Evolutionary conservation across 1,140 invertebrate species (phyloP).

Genomic region (Rhagoletis pomonella): DNA sequence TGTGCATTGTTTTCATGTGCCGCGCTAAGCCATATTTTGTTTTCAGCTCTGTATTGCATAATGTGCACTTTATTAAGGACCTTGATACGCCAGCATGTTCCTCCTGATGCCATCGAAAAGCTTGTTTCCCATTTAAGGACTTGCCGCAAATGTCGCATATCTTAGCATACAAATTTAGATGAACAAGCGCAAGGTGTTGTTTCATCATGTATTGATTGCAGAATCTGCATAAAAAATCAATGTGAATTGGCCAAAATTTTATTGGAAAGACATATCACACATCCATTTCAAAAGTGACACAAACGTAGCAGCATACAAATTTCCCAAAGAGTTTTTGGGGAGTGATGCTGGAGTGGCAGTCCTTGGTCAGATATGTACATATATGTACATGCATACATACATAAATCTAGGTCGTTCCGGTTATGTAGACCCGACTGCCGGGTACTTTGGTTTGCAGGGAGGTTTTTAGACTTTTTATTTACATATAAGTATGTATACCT

Average conservation of each 20-base stretch:
- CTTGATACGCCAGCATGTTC: slow-evolving; percentile 60
- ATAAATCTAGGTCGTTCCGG: too few species aligned
- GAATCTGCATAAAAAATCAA: slow-evolving; percentile 11
- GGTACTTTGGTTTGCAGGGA: too few species aligned
- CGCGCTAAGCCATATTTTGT: slow-evolving; percentile 66
- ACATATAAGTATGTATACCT: too few species aligned
- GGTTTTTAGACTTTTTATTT: too few species aligned
- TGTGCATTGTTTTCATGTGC: slow-evolving; percentile 70
- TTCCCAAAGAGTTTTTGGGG: too few species aligned
- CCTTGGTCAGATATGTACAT: too few species aligned
- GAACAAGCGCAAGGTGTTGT: slow-evolving; percentile 66
- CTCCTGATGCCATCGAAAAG: slow-evolving; percentile 64
- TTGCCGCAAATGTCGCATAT: slow-evolving; percentile 72
- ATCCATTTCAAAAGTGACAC: too few species aligned
- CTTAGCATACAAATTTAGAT: slow-evolving; percentile 66
- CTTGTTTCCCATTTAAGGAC: slow-evolving; percentile 62
- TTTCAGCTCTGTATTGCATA: slow-evolving; percentile 65
- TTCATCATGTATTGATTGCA: slow-evolving; percentile 64
- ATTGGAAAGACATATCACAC: too few species aligned
- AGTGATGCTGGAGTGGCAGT: too few species aligned
- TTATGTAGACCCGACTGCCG: too few species aligned
- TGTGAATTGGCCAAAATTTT: background rate
- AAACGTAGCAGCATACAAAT: background rate
- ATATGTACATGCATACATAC: too few species aligned
- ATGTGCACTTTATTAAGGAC: slow-evolving; percentile 61